phyloP scores from a whole-genome alignment of 1,140 invertebrate species.

The Heliconius eleuchia region DNA sequence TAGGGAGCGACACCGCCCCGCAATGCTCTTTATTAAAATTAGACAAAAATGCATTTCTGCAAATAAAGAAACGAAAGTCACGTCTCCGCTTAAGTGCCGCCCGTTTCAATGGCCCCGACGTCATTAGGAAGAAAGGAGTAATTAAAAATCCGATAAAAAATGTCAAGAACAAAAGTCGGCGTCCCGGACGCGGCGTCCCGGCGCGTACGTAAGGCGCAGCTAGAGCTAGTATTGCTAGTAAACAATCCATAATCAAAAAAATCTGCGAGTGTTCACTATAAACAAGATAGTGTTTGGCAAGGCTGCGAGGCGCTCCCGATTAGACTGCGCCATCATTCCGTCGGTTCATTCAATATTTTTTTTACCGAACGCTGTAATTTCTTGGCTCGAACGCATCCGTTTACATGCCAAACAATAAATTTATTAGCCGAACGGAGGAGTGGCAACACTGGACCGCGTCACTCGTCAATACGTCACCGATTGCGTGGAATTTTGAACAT shows the following conservation, averaged over 20 bases:
- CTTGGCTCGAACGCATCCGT: slow-evolving; percentile 81
- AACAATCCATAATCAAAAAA: slow-evolving; percentile 64
- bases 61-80: slow-evolving; percentile 64
- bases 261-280: slow-evolving; percentile 68
- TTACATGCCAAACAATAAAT: slow-evolving; percentile 82
- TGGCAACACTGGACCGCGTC: slow-evolving; percentile 71
- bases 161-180: slow-evolving; percentile 37
- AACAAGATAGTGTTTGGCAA: slow-evolving; percentile 72
- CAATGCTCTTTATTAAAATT: slow-evolving; percentile 51
- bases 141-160: slow-evolving; percentile 73
- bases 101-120: slow-evolving; percentile 64
- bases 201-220: slow-evolving; percentile 11
- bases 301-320: slow-evolving; percentile 62
- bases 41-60: slow-evolving; percentile 56
- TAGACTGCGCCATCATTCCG: slow-evolving; percentile 74
- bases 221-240: slow-evolving; percentile 42
- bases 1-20: slow-evolving; percentile 29
- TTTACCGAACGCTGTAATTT: slow-evolving; percentile 80
- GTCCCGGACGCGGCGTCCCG: slow-evolving; percentile 15
- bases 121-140: slow-evolving; percentile 75
- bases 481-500: slow-evolving; percentile 66
- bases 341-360: slow-evolving; percentile 80
- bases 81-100: slow-evolving; percentile 65
- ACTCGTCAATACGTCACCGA: slow-evolving; percentile 69
- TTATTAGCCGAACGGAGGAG: slow-evolving; percentile 79